Base-by-base conservation (phyloP, 2,888 invertebrate genomes). In the Caenorhabditis doughertyi region DNA sequence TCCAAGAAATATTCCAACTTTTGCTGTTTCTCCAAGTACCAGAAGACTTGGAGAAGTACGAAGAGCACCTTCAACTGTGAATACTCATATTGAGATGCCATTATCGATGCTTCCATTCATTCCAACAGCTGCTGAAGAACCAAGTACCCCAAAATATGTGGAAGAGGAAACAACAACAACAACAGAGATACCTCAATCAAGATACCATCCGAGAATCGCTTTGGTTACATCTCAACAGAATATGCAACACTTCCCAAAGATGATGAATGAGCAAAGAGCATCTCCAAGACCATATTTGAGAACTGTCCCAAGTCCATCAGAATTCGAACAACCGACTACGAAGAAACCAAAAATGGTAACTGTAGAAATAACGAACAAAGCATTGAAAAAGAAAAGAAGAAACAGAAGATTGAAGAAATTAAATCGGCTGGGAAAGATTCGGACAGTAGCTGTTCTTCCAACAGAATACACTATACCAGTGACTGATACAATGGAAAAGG, bases 181-280 rank as follows among this genome's bases (percentile, higher is more conserved):
- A 16, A 44, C 42, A 11, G 65, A 65, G 16, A 44, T 18, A 18
- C 44, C 55, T 9, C 53, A 2, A 7, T 49, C 39, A 39, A 29
- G 39, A 29, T 58, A 58, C 18, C 35, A 67, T 35, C 77, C 82
- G 29, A 72, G 49, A 25, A 77, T 82, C 25, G 65, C 82, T n/a
- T 49, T 82, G 3, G 62, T 82, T 13, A 82, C 82, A 0, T 62
- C 77, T 23, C 72, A 82, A n/a, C 82, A 82, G 23, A 82, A 82
- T 13, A 18, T 82, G 23, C 82, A 82, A 49, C 56, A 65, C 13
- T 82, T 82, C 55, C 82, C 82, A 18, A 82, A 65, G 8, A 13
- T 82, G 55, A 82, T 82, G 82, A 82, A 82, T 49, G 82, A 82
- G 18, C 82, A 82, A 29, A 25, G 71, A 55, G 64, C 71, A 13